Evolutionary conservation across 2,113 vertebrate genomes (phyloP).

Genomic region (Ceuthmochares aereus): DNA sequence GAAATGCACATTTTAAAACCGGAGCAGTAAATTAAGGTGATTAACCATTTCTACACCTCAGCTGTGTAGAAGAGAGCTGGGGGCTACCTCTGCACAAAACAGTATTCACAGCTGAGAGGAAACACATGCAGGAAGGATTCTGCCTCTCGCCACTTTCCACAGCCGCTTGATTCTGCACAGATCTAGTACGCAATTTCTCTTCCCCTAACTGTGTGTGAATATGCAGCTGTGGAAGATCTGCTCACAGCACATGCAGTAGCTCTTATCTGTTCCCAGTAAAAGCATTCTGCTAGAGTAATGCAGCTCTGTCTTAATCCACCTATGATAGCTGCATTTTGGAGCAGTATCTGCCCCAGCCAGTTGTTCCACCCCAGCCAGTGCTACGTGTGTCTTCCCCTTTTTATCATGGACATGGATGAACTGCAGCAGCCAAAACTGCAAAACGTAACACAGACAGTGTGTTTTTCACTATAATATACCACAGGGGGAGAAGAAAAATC

Average conservation of each 20-base stretch:
- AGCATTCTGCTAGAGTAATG: background rate
- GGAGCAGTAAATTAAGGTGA: background rate
- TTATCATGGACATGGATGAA: background rate
- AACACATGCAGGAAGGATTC: fast-evolving
- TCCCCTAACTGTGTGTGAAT: background rate
- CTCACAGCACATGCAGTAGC: background rate
- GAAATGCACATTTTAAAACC: background rate
- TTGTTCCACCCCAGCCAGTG: background rate
- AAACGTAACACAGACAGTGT: background rate
- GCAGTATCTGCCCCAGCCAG: background rate
- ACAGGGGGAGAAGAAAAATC: background rate
- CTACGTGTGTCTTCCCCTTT: background rate
- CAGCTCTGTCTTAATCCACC: background rate
- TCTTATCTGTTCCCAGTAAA: background rate
- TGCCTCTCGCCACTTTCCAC: background rate
- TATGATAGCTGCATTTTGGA: background rate
- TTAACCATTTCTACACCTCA: background rate
- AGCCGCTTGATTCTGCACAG: background rate
- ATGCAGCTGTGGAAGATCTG: background rate
- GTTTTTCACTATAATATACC: background rate
- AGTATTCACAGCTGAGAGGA: background rate
- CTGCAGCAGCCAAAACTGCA: background rate
- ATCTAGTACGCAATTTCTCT: background rate
- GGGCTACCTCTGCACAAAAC: background rate
- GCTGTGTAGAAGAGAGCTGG: background rate